Conservation (phyloP, 2,888 invertebrate genomes). For the Hololepta plana region DNA sequence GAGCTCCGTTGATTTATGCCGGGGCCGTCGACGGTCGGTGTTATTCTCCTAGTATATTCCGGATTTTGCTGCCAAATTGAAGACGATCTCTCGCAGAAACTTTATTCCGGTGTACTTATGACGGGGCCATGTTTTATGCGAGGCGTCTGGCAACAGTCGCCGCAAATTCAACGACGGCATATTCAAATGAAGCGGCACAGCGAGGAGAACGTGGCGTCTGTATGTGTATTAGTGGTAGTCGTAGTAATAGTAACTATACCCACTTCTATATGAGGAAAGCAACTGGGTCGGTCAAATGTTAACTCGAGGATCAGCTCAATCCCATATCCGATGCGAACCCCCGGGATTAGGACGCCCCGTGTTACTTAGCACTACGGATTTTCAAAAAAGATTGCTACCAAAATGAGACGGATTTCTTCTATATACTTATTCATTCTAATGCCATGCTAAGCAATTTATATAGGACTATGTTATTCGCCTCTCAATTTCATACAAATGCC, state of each 20-base stretch:
- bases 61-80: conserved; percentile 29
- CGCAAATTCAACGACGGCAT: conserved; percentile 18
- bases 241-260: too few relatives aligned
- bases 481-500: too few relatives aligned
- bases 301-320: conserved; percentile 23
- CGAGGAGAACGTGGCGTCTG: conserved; percentile 12
- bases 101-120: conserved; percentile 26
- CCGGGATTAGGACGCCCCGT: conserved; percentile 18
- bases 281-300: conserved; percentile 28
- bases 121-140: conserved; percentile 24
- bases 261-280: too few relatives aligned
- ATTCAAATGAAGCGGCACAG: conserved; percentile 17
- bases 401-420: conserved; percentile 19
- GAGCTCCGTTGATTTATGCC: conserved; percentile 10
- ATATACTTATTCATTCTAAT: too few relatives aligned
- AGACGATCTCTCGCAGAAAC: conserved; percentile 28
- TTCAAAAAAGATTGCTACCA: conserved; percentile 14
- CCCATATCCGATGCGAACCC: conserved; percentile 16
- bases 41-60: conserved; percentile 16
- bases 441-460: too few relatives aligned
- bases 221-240: too few relatives aligned
- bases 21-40: conserved; percentile 12
- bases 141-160: conserved; percentile 24
- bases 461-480: too few relatives aligned
- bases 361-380: conserved; percentile 18